Evolutionary conservation across 2,797 vertebrate species (phyloP), one percentile per base, ranked within the genome.

Genomic region (Erpetoichthys calabaricus): DNA sequence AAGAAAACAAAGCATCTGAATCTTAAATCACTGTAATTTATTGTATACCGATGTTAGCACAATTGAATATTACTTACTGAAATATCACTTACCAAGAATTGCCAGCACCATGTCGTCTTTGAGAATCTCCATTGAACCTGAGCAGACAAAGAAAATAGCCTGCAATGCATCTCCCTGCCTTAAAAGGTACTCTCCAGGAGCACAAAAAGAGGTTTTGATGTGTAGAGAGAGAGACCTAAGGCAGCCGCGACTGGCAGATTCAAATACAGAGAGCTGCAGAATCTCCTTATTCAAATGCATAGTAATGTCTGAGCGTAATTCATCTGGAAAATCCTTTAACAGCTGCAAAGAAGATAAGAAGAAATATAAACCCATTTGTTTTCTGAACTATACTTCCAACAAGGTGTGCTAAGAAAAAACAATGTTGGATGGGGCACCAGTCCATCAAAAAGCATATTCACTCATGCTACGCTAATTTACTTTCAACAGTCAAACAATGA

Each of bases 281-380:
- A 98, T 95, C 78, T 97, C 95, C 81, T 97, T 97, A 80, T 98
- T 98, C 75, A 98, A 83, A 78, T 98, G 88, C 94, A 96, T 98
- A 68, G 92, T 94, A 79, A 98, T 98, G 78, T 98, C 95, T 4
- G 94, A 97, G 56, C 92, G 91, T 67, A 98, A 75, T 78, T 98
- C 95, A 0, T 98, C 95, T 0, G 95, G 95, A 71, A 98, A 98
- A 75, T 97, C 94, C 75, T 91, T 98, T 74, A 98, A 75, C 66
- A 98, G 90, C 95, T 98, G 79, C 62, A 55, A 56, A 64, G 61
- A 61, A 62, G 56, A 46, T 41, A 47, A 47, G 55, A 56, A 59
- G 49, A 43, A 60, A 3, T 9, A 2, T 6, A 7, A 56, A 50
- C 8, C 45, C 10, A 9, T 43, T 62, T 49, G 5, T 55, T 62